Evolutionary conservation across 2,113 vertebrate genomes (phyloP).

Genomic region (Paramisgurnus dabryanus): DNA sequence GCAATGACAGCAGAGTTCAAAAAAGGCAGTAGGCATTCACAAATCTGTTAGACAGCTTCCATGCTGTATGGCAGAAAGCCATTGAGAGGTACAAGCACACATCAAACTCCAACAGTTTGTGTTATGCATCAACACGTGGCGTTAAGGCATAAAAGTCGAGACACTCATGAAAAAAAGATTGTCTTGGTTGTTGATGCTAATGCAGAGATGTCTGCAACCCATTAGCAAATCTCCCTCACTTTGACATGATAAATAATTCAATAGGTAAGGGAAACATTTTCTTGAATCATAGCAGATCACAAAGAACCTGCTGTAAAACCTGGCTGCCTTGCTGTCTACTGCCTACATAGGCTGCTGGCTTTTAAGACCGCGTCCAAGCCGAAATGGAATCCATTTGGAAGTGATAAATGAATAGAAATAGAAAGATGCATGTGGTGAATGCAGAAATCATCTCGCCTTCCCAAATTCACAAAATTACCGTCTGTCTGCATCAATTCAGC

Average conservation of each 20-base stretch:
- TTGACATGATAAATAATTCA: constrained; percentile 36
- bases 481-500: neutral
- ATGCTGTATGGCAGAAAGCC: constrained; percentile 13
- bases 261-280: constrained; percentile 8
- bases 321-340: neutral
- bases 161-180: neutral
- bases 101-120: constrained; percentile 4
- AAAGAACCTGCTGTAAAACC: neutral
- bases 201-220: constrained; percentile 28
- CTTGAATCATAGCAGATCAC: constrained; percentile 2
- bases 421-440: neutral
- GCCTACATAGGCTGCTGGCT: neutral
- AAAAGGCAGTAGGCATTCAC: neutral
- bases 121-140: constrained; percentile 19
- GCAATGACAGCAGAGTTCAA: neutral
- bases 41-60: constrained; percentile 20
- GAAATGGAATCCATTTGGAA: neutral
- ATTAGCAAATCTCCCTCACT: constrained; percentile 30
- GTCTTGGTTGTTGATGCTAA: neutral
- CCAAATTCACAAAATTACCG: constrained; percentile 2
- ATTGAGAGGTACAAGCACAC: neutral
- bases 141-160: constrained; percentile 15
- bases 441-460: neutral
- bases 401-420: neutral
- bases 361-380: neutral